Evolutionary conservation across 2,888 invertebrate genomes (phyloP).

Genomic region (Tipula unca): DNA sequence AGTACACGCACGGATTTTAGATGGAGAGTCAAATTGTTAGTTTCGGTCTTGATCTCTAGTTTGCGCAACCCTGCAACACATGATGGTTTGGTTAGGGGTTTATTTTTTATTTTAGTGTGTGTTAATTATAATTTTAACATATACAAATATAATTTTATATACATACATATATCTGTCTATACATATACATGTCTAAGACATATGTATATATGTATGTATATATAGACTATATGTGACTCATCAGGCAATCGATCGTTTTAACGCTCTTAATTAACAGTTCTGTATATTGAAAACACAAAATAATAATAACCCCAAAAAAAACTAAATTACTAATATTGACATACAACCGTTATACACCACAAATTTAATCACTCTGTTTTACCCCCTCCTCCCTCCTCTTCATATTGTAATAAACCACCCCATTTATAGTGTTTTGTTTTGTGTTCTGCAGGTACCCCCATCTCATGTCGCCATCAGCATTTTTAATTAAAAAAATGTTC

Average conservation of each 20-base stretch:
- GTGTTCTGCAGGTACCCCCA: not conserved
- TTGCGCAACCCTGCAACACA: not conserved
- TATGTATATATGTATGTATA: not conserved
- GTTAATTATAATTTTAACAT: not conserved
- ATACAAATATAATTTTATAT: not conserved
- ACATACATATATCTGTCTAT: not conserved
- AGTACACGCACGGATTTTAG: too few relatives aligned
- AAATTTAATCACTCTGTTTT: not conserved
- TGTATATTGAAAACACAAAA: not conserved
- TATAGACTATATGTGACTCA: conserved; percentile 9
- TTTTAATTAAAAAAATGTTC: not conserved
- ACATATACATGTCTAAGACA: not conserved
- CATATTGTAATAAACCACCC: not conserved
- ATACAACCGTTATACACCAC: not conserved
- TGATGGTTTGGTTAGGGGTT: not conserved
- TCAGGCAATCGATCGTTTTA: conserved; percentile 17
- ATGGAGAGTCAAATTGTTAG: too few relatives aligned
- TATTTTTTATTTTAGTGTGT: not conserved
- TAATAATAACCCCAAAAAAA: not conserved
- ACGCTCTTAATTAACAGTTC: conserved; percentile 19
- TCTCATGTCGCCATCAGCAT: not conserved
- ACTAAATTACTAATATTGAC: not conserved
- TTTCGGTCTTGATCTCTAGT: not conserved
- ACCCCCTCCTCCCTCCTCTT: too few relatives aligned
- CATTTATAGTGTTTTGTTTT: not conserved